Percentiles rank a stretch among this genome's conserved stretches.
Conservation (phyloP, 2,797 vertebrate genomes). For the Xerus rutilus region DNA sequence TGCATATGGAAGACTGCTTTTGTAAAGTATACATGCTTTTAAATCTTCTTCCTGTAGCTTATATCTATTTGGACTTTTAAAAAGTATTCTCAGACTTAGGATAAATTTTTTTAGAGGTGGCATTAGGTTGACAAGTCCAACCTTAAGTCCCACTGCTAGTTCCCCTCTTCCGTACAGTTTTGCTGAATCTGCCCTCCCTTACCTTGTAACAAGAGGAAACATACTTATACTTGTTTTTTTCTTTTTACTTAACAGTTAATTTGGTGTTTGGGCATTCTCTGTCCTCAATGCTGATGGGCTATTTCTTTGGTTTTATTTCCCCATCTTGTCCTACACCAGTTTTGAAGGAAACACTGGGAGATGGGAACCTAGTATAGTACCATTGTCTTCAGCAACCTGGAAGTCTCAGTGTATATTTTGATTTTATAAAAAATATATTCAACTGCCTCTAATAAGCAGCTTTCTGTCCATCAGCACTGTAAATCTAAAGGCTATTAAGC, state of each 20-base stretch:
- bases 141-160: neutral
- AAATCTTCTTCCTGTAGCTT: neutral
- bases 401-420: neutral
- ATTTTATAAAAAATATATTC: neutral
- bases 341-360: neutral
- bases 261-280: neutral
- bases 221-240: neutral
- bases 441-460: neutral
- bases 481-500: neutral
- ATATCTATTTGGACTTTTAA: neutral
- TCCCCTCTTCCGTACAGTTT: neutral
- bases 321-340: neutral
- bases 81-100: neutral
- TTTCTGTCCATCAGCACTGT: neutral
- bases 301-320: neutral
- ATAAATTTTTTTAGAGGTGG: neutral
- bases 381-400: neutral
- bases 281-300: neutral
- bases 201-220: neutral
- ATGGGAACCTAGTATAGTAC: neutral
- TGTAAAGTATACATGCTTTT: neutral
- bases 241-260: neutral
- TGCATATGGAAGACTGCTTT: neutral
- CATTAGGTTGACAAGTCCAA: neutral
- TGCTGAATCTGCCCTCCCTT: neutral